These are phyloP conservation scores for Clangula hyemalis DNA, from an alignment of 2,797 vertebrate genomes.

Conservation along the genomic window DNA sequence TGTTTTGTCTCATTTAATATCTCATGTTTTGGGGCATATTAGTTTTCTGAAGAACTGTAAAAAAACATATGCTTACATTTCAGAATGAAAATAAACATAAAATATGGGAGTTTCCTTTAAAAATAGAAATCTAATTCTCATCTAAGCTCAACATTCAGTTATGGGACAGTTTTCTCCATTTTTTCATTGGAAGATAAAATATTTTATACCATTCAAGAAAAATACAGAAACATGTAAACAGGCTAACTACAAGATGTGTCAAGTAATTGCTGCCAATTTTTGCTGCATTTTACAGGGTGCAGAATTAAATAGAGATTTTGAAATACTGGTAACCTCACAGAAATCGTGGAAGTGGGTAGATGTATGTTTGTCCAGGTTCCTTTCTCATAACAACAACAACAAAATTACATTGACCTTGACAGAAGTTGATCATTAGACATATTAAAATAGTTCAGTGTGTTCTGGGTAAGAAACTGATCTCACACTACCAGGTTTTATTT, in stretches of 20 bases:
- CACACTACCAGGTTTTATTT: constrained; percentile 40
- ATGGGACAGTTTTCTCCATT: background rate
- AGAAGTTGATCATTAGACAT: constrained; percentile 7
- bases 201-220: background rate
- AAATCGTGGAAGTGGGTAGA: background rate
- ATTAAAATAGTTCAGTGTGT: background rate
- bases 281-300: background rate
- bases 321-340: background rate
- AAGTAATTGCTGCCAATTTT: background rate
- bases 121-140: background rate
- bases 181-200: background rate
- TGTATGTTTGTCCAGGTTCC: background rate
- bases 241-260: background rate
- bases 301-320: background rate
- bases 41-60: background rate
- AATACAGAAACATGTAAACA: background rate
- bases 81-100: background rate
- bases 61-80: background rate
- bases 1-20: background rate
- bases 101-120: background rate
- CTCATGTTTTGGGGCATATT: background rate
- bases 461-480: background rate
- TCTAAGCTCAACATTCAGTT: background rate
- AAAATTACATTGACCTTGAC: constrained; percentile 51
- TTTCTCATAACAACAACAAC: background rate